Evolutionary conservation across 2,113 vertebrate species (phyloP), one percentile per base, ranked within the genome.

Genomic region (Nanorana parkeri): DNA sequence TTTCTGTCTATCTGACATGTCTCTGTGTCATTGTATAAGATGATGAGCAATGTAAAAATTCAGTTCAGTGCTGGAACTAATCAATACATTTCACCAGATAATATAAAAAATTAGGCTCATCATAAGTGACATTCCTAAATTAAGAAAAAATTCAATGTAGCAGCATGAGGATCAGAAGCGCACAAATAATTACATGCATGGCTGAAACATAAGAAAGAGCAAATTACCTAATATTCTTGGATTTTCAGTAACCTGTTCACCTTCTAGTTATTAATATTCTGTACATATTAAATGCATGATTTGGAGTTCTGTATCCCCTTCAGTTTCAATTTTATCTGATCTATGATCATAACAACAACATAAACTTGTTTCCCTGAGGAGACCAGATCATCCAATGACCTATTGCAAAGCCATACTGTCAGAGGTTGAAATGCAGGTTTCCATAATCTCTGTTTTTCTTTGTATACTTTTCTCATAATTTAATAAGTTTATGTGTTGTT

Each of bases 21-120:
- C 72, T 75, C 55, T 23, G 28, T 61, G 55, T 61, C 77, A 68
- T 28, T 47, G 58, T 60, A 69, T 79, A 60, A 58, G 65, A 68
- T 68, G 65, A 69, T 79, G 67, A 68, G 67, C 65, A 80, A 80
- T 80, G 36, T 47, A 68, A 20, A 69, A 80, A 80, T 63, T 69
- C 55, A 72, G 67, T 17, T 63, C 78, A 71, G 21, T 61, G 21
- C 78, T 69, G 55, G 68, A 69, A 71, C 23, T 72, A 56, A 72
- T 72, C 67, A 72, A 80, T 80, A 80, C 36, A 29, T 68, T 80
- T 80, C 67, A 71, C 78, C 61, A 52, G 56, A 63, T 64, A 63
- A 71, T 71, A 47, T 61, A 72, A 80, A 72, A 68, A 71, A 69
- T 68, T 68, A 68, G 26, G 23, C 54, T 68, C 28, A 51, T 68